Base-by-base conservation (phyloP, 2,113 vertebrate species). In the Pelodiscus sinensis region DNA sequence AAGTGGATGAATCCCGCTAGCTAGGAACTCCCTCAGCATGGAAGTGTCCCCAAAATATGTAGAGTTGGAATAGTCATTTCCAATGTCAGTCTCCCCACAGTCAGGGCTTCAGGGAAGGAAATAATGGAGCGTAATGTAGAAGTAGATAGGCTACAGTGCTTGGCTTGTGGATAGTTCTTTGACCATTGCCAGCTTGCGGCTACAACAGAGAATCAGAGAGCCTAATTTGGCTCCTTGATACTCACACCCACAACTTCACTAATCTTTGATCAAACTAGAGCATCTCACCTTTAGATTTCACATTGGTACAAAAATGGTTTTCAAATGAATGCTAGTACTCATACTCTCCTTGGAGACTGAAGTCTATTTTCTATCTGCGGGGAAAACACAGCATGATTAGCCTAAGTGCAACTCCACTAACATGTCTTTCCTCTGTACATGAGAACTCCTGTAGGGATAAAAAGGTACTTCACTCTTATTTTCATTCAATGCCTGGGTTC, bases 71-170 rank as follows among this genome's bases (percentile, higher is more conserved):
- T 18, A 65, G 27, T 15, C 27, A 29, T 14, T 65, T 68, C 56
- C 52, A 44, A 5, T 82, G n/a, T 44, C 16, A 22, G 19, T 6
- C 21, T 77, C 25, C 31, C 7, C 73, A 71, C 0, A 0, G 16
- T 73, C 21, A 44, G 2, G 31, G 78, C 57, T 29, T 9, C 15
- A 84, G 71, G 35, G 71, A 75, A 2, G 14, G 29, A 5, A 25
- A 57, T 56, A 84, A 54, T 5, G 9, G 35, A 29, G 62, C 8
- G 31, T 6, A 75, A 78, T 3, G 3, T 8, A 52, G 25, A 5
- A 60, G 21, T 71, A 35, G 29, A 71, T 35, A 50, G 44, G 78
- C 29, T 55, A 9, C 80, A 78, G 57, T 13, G n/a, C 2, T 35
- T 2, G 35, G 52, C 18, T 56, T 16, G 12, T 51, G 4, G 0